Conservation (phyloP, 92 coral and sea anemone genomes). For the Parazoanthus darwini region DNA sequence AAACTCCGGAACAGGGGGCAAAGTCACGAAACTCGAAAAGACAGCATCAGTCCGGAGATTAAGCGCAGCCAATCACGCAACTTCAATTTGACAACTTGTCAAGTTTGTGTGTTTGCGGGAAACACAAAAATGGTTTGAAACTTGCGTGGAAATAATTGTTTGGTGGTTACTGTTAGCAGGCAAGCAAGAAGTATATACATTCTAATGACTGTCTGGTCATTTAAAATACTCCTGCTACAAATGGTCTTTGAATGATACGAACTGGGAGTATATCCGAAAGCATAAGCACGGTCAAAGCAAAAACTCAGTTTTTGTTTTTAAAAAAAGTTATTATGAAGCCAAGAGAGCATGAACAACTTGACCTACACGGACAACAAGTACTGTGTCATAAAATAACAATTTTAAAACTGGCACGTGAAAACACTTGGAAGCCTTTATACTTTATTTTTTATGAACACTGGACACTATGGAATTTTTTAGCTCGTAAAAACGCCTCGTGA, state of each 20-base stretch:
- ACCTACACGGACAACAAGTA: conserved; percentile 17
- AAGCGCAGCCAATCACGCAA: conserved; percentile 2
- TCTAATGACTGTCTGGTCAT: conserved; percentile 10
- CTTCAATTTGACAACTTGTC: conserved; percentile 7
- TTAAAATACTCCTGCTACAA: conserved; percentile 14
- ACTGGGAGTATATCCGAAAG: conserved; percentile 11
- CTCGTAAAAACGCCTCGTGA: conserved; percentile 17
- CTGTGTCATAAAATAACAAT: conserved; percentile 11
- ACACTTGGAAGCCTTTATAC: conserved; percentile 15
- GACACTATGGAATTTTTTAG: conserved; percentile 15
- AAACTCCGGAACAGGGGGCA: conserved; percentile 11
- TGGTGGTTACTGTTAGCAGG: conserved; percentile 17
- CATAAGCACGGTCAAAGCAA: conserved; percentile 15
- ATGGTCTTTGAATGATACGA: conserved; percentile 13
- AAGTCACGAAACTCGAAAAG: conserved; percentile 16
- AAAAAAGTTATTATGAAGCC: conserved; percentile 11
- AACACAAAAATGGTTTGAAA: conserved; percentile 14
- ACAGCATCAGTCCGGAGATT: conserved; percentile 14
- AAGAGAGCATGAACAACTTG: conserved; percentile 16
- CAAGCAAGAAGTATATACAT: conserved; percentile 4
- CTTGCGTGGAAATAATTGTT: conserved; percentile 3
- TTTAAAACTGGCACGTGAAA: conserved; percentile 12
- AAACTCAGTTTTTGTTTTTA: conserved; percentile 10
- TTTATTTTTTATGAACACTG: not conserved
- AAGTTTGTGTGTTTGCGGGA: conserved; percentile 17